Evolutionary conservation across 2,113 vertebrate species (phyloP).

Genomic region (Isurus oxyrinchus): DNA sequence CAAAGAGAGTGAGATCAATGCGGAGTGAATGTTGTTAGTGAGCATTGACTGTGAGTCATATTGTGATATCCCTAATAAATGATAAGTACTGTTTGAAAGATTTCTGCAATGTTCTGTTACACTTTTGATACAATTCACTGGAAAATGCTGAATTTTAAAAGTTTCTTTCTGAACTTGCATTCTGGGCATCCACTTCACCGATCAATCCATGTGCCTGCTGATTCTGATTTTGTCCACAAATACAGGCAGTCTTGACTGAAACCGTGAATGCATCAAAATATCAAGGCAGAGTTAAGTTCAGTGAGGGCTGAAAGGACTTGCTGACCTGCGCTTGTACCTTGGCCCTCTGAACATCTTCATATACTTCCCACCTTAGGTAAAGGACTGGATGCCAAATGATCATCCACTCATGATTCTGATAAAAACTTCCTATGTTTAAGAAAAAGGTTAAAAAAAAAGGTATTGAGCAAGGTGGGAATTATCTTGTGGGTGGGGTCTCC

Average conservation of each 20-base stretch:
- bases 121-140: neutral
- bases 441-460: neutral
- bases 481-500: neutral
- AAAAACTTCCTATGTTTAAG: neutral
- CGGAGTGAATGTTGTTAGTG: neutral
- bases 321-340: neutral
- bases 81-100: neutral
- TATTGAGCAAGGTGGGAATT: neutral
- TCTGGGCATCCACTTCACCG: constrained; percentile 22
- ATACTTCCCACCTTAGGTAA: neutral
- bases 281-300: neutral
- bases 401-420: neutral
- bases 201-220: neutral
- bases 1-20: constrained; percentile 4
- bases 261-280: neutral
- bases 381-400: neutral
- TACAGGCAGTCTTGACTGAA: neutral
- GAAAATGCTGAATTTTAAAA: constrained; percentile 10
- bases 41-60: neutral
- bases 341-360: neutral
- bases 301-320: neutral
- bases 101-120: neutral
- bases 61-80: constrained; percentile 23
- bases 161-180: constrained; percentile 12
- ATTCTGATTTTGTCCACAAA: neutral